A percentile compares a stretch with the other conserved stretches of the same genome.
These are phyloP conservation scores for Protonibea diacanthus DNA, from an alignment of 2,797 vertebrate species.

Conservation along the genomic window DNA sequence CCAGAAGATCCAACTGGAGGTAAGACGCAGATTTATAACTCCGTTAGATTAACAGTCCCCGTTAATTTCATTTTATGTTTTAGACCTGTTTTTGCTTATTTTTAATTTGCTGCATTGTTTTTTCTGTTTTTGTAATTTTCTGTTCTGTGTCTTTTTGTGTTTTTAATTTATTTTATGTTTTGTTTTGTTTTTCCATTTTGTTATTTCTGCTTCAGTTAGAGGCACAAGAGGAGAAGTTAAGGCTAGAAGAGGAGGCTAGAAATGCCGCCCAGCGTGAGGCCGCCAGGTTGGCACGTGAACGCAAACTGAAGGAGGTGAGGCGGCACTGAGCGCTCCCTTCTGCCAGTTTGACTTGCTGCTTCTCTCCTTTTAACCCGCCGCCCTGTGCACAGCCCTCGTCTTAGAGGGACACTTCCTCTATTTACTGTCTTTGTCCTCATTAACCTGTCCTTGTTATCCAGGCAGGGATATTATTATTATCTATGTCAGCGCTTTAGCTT, in stretches of 20 bases:
- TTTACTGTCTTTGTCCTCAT: constrained; percentile 24
- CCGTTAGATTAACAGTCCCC: constrained; percentile 7
- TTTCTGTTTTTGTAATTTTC: constrained; percentile 75
- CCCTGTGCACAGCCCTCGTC: constrained; percentile 36
- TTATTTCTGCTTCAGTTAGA: constrained; percentile 97
- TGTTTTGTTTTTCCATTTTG: constrained; percentile 82
- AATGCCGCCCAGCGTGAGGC: constrained; percentile 95
- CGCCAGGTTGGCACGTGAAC: constrained; percentile 95
- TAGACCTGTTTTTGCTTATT: constrained; percentile 76
- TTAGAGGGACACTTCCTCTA: constrained; percentile 14
- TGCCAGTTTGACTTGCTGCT: constrained; percentile 57
- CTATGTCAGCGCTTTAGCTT: constrained; percentile 2
- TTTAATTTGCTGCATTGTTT: constrained; percentile 75
- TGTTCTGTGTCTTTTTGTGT: constrained; percentile 63
- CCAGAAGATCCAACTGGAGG: constrained; percentile 91
- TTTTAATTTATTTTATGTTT: constrained; percentile 66
- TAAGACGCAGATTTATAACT: constrained; percentile 64
- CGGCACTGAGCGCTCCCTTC: constrained; percentile 83
- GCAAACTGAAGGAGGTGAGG: constrained; percentile 98
- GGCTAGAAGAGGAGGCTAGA: constrained; percentile 99
- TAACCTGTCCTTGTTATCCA: not conserved
- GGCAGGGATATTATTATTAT: not conserved
- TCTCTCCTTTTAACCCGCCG: constrained; percentile 54
- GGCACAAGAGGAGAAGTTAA: constrained; percentile 99
- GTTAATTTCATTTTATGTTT: constrained; percentile 59